Evolutionary conservation across 1,140 invertebrate species (phyloP).

Genomic region (Plutomurus gul): DNA sequence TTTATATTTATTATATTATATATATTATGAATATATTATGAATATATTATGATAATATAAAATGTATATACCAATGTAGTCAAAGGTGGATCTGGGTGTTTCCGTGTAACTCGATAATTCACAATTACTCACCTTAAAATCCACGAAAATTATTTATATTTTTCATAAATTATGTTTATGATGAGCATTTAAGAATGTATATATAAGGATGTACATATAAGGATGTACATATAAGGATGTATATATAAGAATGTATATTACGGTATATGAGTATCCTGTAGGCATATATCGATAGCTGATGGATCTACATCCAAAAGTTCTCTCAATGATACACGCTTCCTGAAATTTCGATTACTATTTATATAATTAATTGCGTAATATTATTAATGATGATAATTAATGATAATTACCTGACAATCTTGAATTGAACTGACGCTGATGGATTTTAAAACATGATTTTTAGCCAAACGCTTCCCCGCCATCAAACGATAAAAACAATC

Average conservation of each 20-base stretch:
- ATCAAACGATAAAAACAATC: conserved; percentile 53
- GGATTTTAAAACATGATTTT: conserved; percentile 43
- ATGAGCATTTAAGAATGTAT: background rate
- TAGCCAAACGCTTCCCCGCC: conserved; percentile 48
- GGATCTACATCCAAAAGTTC: conserved; percentile 40
- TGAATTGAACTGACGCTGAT: conserved; percentile 46
- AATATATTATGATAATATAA: no score
- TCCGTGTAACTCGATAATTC: conserved; percentile 47
- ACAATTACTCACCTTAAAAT: conserved; percentile 45
- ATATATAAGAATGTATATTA: background rate
- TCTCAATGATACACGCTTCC: conserved; percentile 50
- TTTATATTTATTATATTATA: no score
- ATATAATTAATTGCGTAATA: background rate
- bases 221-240: background rate
- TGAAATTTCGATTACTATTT: no score
- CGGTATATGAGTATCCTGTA: background rate
- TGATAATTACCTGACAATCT: no score
- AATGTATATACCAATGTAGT: no score
- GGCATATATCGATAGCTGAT: conserved; percentile 48
- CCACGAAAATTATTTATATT: background rate
- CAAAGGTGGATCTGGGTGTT: conserved; percentile 2
- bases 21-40: no score
- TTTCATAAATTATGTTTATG: background rate
- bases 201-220: background rate
- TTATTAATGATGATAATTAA: background rate